A percentile compares a stretch with the other conserved stretches of the same genome.
These are phyloP conservation scores for Diceros bicornis DNA, from an alignment of 2,797 vertebrate species.

Conservation along the genomic window DNA sequence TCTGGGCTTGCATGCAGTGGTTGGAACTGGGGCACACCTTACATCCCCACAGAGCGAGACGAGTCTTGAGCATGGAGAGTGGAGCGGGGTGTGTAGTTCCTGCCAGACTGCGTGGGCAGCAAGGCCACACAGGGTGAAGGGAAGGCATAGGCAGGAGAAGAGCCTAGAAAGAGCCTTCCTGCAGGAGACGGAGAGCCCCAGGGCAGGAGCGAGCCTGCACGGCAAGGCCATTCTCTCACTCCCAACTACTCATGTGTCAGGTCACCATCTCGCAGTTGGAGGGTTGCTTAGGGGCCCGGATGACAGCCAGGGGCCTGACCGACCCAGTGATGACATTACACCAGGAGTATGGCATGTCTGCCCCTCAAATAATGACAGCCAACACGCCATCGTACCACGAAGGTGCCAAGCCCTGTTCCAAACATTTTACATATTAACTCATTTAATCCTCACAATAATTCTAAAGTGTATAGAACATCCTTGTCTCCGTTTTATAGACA, in stretches of 20 bases:
- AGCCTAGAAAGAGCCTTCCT: too few relatives aligned
- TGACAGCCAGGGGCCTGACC: not conserved
- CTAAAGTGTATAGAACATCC: too few relatives aligned
- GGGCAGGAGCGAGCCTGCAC: not conserved
- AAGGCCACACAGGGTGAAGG: not conserved
- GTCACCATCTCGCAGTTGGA: not conserved
- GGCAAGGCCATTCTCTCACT: not conserved
- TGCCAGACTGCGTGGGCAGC: not conserved
- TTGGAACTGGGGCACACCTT: too few relatives aligned
- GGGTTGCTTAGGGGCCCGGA: not conserved
- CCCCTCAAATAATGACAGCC: accelerated
- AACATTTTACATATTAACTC: too few relatives aligned
- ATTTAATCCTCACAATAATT: accelerated
- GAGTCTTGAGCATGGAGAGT: accelerated
- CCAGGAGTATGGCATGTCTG: accelerated
- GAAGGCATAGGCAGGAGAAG: not conserved
- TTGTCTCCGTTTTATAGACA: accelerated
- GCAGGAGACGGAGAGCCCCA: not conserved
- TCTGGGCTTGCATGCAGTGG: accelerated
- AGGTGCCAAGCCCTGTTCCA: accelerated
- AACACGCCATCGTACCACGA: accelerated
- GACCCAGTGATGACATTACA: accelerated
- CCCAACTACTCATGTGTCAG: not conserved
- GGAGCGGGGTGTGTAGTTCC: accelerated
- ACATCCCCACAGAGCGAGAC: too few relatives aligned